Base-by-base conservation (phyloP, 2,113 vertebrate species). In the Okapia johnstoni region DNA sequence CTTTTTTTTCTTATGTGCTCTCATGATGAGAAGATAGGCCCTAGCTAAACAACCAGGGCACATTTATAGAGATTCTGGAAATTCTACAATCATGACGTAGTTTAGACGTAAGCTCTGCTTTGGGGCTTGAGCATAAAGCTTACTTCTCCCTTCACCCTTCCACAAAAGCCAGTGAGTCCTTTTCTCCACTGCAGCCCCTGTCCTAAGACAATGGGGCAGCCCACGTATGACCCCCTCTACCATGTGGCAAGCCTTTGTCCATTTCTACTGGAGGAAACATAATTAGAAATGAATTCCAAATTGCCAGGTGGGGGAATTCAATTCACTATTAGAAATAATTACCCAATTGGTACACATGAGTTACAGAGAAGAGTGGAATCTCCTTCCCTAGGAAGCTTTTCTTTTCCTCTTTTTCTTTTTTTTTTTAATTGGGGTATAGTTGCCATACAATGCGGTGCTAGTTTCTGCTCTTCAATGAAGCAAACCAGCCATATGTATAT, bases 81-180 rank as follows among this genome's bases (percentile, higher is more conserved):
- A 23, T 84, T 54, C 55, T 52, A n/a, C 3, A 26, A 11, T 48
- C 50, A 36, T 16, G 6, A 73, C 1, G 12, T 40, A 73, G 21
- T 13, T 19, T n/a, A 46, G 36, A 63, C 15, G 14, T 48, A 57
- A 61, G 21, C 50, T 54, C 50, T 33, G 4, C 50, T 36, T 54
- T 30, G 77, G 36, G 88, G n/a, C 89, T 57, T 60, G 10, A 23
- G 1, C 25, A 14, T 83, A 43, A 10, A 12, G 2, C 2, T 63
- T 11, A 4, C 60, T 60, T 30, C 16, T 85, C 79, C 36, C 30
- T 40, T n/a, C 7, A 19, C 17, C 13, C 57, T 88, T 86, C 60
- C 7, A 0, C 12, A 15, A 79, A 90, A 10, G 21, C 16, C 30
- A 2, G 1, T 2, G 0, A 28, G 16, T 46, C 30, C n/a, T 52